Conservation (phyloP, 1,140 invertebrate genomes). For the Macrotrachela quadricornifera region DNA sequence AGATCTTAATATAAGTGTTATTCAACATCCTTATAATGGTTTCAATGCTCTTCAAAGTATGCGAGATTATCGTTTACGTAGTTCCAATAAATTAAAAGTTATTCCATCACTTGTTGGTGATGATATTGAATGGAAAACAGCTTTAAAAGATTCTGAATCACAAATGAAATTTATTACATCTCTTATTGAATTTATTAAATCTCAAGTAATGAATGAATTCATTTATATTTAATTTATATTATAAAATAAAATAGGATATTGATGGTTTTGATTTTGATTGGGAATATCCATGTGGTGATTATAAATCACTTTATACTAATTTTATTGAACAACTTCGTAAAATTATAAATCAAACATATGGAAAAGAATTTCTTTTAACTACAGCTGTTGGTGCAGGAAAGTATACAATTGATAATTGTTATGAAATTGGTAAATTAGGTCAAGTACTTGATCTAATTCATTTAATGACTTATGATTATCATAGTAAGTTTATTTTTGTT, state of each 20-base stretch:
- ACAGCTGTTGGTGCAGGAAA: neutral
- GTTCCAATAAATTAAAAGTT: neutral
- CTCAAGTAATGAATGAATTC: neutral
- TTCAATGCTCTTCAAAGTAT: neutral
- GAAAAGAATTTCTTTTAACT: neutral
- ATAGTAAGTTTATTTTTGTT: neutral
- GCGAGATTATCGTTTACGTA: neutral
- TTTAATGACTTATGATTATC: conserved; percentile 1
- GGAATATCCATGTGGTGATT: conserved; percentile 1
- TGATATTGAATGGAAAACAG: neutral
- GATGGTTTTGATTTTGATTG: conserved; percentile 4
- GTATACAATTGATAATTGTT: neutral
- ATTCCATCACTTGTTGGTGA: neutral
- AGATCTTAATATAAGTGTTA: neutral
- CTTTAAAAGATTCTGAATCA: neutral
- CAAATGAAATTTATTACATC: too few relatives aligned
- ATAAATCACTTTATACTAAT: neutral
- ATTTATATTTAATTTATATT: neutral
- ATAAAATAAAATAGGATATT: neutral
- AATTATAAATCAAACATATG: too few relatives aligned
- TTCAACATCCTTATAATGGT: neutral
- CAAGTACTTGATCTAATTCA: neutral
- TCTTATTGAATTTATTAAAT: too few relatives aligned
- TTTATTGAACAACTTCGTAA: neutral
- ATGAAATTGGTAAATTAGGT: neutral